Evolutionary conservation across 2,888 invertebrate species (phyloP).

Genomic region (Eupithecia centaureata): DNA sequence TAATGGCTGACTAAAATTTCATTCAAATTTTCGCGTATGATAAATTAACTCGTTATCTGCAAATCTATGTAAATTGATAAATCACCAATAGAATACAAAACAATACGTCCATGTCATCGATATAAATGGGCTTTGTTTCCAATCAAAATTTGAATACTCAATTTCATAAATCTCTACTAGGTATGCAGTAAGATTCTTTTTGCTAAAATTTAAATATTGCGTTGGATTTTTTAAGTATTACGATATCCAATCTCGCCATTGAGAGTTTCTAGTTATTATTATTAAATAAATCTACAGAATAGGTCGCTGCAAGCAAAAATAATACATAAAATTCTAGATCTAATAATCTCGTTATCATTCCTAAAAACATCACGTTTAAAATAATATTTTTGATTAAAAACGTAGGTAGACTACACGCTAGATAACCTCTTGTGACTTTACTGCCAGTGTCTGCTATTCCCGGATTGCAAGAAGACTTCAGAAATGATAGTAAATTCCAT

Average conservation of each 20-base stretch:
- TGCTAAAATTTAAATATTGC: not conserved
- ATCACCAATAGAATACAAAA: conserved; percentile 5
- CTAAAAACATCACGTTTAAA: not conserved
- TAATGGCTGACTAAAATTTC: not conserved
- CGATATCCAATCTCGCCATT: no score
- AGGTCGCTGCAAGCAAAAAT: no score
- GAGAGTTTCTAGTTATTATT: no score
- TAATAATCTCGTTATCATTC: no score
- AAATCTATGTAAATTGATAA: conserved; percentile 1
- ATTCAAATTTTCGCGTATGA: not conserved
- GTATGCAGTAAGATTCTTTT: not conserved
- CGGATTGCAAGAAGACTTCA: not conserved
- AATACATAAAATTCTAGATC: not conserved
- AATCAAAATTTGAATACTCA: not conserved
- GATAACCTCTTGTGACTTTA: not conserved
- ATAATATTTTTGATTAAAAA: not conserved
- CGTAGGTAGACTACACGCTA: not conserved
- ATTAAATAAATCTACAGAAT: no score
- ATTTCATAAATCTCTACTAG: not conserved
- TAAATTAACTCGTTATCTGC: not conserved
- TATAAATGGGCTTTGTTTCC: conserved; percentile 7
- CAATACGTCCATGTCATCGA: not conserved
- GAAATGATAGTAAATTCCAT: not conserved
- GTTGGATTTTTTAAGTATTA: not conserved
- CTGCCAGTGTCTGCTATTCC: not conserved